Conservation (phyloP, 1,140 invertebrate species). For the Atta texana region DNA sequence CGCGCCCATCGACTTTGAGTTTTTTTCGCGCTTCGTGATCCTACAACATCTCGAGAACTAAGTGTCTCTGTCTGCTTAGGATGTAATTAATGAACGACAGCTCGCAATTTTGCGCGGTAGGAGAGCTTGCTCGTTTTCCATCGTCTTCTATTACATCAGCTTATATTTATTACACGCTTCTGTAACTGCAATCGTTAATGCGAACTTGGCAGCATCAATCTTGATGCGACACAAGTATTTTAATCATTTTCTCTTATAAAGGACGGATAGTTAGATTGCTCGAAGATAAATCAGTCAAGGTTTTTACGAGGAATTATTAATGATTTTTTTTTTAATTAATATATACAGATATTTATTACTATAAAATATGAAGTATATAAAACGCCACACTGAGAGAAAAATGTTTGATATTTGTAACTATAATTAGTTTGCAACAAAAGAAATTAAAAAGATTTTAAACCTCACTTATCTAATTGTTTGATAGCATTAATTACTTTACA, state of each 20-base stretch:
- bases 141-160: conserved; percentile 57
- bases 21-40: conserved; percentile 52
- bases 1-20: conserved; percentile 57
- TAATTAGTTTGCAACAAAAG: no score
- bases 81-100: conserved; percentile 61
- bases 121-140: conserved; percentile 48
- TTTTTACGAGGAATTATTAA: conserved; percentile 3
- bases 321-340: not conserved
- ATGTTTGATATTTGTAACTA: no score
- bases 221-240: conserved; percentile 26
- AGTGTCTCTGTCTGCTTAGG: conserved; percentile 63
- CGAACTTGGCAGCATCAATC: conserved; percentile 25
- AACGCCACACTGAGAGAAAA: no score
- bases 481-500: no score
- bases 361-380: no score
- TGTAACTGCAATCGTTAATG: conserved; percentile 41
- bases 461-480: no score
- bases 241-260: conserved; percentile 16
- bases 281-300: not conserved
- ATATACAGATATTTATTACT: no score
- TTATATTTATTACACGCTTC: conserved; percentile 48
- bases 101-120: conserved; percentile 52
- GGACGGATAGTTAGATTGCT: not conserved
- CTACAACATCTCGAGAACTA: conserved; percentile 62
- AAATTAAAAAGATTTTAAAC: no score